A percentile compares a stretch with the other conserved stretches of the same genome.
These are phyloP conservation scores for Aegithalos caudatus DNA, from an alignment of 2,113 vertebrate species.

Conservation along the genomic window DNA sequence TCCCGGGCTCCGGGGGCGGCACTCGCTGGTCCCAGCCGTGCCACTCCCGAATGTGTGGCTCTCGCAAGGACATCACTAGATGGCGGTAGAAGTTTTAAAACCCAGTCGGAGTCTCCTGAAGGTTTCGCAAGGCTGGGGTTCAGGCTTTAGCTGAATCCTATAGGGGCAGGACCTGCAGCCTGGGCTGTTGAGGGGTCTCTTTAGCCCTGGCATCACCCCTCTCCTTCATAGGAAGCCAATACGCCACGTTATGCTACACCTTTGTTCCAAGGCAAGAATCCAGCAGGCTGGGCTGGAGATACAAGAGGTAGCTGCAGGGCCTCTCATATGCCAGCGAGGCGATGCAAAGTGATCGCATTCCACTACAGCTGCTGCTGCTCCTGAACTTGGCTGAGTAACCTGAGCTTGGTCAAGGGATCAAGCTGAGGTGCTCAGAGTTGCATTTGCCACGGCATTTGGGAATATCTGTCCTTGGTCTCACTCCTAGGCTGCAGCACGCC, in stretches of 20 bases:
- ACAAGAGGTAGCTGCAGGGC: neutral
- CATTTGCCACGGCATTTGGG: fast-evolving
- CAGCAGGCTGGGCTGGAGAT: neutral
- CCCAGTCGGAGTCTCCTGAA: fast-evolving
- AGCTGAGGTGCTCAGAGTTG: neutral
- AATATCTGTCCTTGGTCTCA: neutral
- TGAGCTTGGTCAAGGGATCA: neutral
- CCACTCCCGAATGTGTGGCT: fast-evolving
- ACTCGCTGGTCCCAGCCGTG: fast-evolving
- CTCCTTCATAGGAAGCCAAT: neutral
- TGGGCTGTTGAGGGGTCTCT: neutral
- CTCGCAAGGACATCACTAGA: neutral
- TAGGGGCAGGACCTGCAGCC: neutral
- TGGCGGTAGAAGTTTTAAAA: slow-evolving; percentile 9
- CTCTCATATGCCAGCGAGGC: fast-evolving
- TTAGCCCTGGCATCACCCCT: neutral
- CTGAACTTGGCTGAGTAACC: neutral
- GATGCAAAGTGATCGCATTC: neutral
- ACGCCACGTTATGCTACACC: fast-evolving
- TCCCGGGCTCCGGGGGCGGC: neutral
- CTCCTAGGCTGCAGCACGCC: neutral
- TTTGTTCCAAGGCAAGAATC: neutral
- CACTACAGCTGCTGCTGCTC: neutral
- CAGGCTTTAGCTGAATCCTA: fast-evolving
- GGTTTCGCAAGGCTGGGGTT: neutral